Evolutionary conservation across 2,888 invertebrate genomes (phyloP).

Genomic region (Calameuta filiformis): DNA sequence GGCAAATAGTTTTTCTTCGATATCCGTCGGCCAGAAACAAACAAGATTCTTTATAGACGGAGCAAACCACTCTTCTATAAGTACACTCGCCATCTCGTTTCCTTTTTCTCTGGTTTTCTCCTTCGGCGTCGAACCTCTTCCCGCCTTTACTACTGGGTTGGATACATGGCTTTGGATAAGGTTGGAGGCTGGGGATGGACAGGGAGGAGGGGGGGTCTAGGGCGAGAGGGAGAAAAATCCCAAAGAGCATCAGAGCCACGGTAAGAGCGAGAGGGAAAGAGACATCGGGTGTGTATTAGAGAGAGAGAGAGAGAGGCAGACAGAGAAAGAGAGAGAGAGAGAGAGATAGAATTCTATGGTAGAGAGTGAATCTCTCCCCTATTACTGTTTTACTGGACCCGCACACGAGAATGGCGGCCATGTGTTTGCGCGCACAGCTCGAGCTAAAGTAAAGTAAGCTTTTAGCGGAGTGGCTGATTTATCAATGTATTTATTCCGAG

Average conservation of each 20-base stretch:
- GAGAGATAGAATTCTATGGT: background rate
- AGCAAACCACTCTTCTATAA: constrained; percentile 58
- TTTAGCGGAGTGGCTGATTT: constrained; percentile 65
- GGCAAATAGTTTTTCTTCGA: constrained; percentile 60
- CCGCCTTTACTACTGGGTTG: background rate
- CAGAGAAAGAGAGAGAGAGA: constrained; percentile 1
- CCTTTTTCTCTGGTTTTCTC: constrained; percentile 17
- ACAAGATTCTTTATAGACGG: constrained; percentile 62
- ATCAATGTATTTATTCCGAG: constrained; percentile 66
- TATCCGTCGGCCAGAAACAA: constrained; percentile 59
- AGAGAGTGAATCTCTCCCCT: constrained; percentile 10
- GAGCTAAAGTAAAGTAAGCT: constrained; percentile 61
- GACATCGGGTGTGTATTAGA: too few relatives aligned
- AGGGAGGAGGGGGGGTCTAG: background rate
- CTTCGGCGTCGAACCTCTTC: constrained; percentile 1
- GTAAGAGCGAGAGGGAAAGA: too few relatives aligned
- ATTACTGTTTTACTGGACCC: background rate
- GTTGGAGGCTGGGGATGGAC: too few relatives aligned
- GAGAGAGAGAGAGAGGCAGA: background rate
- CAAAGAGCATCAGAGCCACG: too few relatives aligned
- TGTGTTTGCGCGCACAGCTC: constrained; percentile 4
- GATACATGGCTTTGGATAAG: background rate
- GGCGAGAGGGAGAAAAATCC: background rate
- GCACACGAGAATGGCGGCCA: background rate
- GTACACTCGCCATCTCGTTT: constrained; percentile 42